A percentile compares a stretch with the other conserved stretches of the same genome.
Evolutionary conservation across 2,888 invertebrate genomes (phyloP).

Genomic region (Tetragonula carbonaria): DNA sequence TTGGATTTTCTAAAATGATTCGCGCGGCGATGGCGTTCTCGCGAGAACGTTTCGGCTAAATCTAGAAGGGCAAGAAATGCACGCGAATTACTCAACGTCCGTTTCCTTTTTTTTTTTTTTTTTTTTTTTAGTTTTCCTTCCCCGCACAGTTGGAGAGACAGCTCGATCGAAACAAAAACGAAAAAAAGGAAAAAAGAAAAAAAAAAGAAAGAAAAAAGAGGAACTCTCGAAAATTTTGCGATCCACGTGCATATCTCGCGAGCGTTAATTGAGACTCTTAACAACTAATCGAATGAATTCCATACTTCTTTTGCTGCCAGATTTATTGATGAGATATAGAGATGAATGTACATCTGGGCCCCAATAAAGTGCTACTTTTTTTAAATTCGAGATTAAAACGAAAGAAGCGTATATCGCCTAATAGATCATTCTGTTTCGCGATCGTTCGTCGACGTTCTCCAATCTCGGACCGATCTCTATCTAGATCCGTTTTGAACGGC

Average conservation of each 20-base stretch:
- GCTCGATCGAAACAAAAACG: no score
- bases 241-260: conserved; percentile 20
- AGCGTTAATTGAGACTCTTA: conserved; percentile 8
- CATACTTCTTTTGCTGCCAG: conserved; percentile 65
- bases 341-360: conserved; percentile 65
- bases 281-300: conserved; percentile 65
- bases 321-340: conserved; percentile 69
- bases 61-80: conserved; percentile 22
- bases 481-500: conserved; percentile 42
- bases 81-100: not conserved
- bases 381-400: conserved; percentile 44
- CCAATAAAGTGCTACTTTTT: conserved; percentile 58
- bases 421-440: conserved; percentile 39
- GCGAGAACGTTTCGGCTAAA: conserved; percentile 19
- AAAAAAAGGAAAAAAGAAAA: no score
- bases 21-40: not conserved
- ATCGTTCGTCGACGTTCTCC: conserved; percentile 57
- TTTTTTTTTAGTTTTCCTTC: no score
- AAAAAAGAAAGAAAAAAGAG: not conserved
- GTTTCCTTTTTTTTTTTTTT: not conserved
- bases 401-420: conserved; percentile 51
- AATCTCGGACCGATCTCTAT: conserved; percentile 55
- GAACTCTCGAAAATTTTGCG: not conserved
- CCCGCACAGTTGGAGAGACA: no score
- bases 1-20: not conserved